Base-by-base conservation (phyloP, 1,140 invertebrate genomes). In the Tetramorium parvispinum region DNA sequence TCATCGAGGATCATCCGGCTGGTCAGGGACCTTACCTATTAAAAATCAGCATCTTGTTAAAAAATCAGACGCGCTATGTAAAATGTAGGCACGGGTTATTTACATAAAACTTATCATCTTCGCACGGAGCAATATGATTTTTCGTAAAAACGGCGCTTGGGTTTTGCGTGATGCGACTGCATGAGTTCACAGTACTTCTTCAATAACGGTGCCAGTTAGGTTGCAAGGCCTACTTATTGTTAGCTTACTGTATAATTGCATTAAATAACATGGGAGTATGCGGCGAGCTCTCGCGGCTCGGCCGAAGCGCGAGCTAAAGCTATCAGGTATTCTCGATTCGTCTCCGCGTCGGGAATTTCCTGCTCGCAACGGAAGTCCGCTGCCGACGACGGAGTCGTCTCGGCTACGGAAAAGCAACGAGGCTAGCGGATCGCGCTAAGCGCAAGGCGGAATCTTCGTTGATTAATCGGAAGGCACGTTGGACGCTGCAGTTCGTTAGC, bases 391-490 rank as follows among this genome's bases (percentile, higher is more conserved):
- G 57, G 18, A 49, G 57, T 59, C 24, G 32, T 32, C 32, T 32
- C 4, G 68, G 61, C 73, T 73, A 57, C 51, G 32, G 46, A 51
- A 43, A 55, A 57, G 55, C 51, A 57, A 73, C 66, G 11, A 75
- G 13, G 68, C 51, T 16, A 27, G 46, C 24, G 13, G 16, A n/a
- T 73, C 66, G 66, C 66, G 21, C 5, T 16, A 18, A 46, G 11
- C 16, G 32, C 18, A 37, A 24, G n/a, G 68, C 68, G 66, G 55
- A 16, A 51, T 73, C 18, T 57, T 59, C 68, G 79, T 37, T 83
- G 40, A 49, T 18, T 75, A 61, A 37, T 81, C 68, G 32, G n/a
- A 83, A 83, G 79, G 68, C 79, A 83, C 79, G 24, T 83, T 59
- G 79, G 59, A 73, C 79, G 66, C 57, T 49, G 70, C 75, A 21